Base-by-base conservation (phyloP, 1,140 invertebrate species). In the Drosophila kurseongensis region DNA sequence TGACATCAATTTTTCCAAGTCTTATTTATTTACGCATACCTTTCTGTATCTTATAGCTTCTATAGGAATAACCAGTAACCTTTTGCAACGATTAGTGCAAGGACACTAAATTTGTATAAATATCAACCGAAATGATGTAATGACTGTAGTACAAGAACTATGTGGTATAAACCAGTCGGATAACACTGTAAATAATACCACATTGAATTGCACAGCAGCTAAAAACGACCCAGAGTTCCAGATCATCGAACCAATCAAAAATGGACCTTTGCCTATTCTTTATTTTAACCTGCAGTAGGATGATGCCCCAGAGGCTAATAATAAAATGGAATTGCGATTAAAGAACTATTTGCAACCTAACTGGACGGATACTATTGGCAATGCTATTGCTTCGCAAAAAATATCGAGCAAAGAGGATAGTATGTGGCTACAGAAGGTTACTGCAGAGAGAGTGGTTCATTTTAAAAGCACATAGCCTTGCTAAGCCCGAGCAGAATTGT, bases 401-500 rank as follows among this genome's bases (percentile, higher is more conserved):
- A 32, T 51, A 10, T 51, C 27, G 7, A 9, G 12, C 23, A 51
- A 32, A 32, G 27, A 10, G 48, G 48, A 54, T 10, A 18, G 13
- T 9, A 36, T 55, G 6, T 55, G 36, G 36, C 9, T 55, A 5
- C 2, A 10, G 13, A 55, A n/a, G 52, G 35, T 23, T 38, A 10
- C 9, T 55, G 52, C 35, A 55, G 6, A 10, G 52, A 40, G 36
- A 38, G 51, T 5, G 23, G 4, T 13, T 54, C 51, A 36, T 16
- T 10, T 55, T 56, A 27, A 56, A 41, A 12, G 18, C 36, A 55
- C 54, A 41, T 14, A 41, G 54, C 18, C 18, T 41, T 41, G 9
- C 14, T 18, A 13, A 55, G 12, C 52, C 52, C 2, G 52, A 12
- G 8, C 16, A 41, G 5, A 4, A 41, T 2, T 27, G 18, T 18